Evolutionary conservation across 2,113 vertebrate genomes (phyloP), one percentile per base, ranked within the genome.

Genomic region (Gallinago undulata): DNA sequence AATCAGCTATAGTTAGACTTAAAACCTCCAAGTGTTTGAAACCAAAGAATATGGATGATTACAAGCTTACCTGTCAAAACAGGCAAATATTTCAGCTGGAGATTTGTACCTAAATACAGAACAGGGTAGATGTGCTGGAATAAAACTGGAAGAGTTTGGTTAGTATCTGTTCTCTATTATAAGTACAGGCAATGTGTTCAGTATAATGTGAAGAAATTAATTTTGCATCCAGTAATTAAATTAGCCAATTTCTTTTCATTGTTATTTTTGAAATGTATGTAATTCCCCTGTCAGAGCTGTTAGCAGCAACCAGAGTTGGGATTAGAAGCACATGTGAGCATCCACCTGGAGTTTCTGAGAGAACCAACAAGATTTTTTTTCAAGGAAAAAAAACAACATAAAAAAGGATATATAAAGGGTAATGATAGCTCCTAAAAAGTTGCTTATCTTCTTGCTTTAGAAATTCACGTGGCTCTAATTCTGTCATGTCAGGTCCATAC

Each of bases 341-440:
- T 48, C n/a, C 11, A 59, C 25, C 25, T 60, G 33, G 19, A 69
- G 5, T 43, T 91, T 83, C 55, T 70, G 55, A 80, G 19, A 63
- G 19, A 76, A 87, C 7, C n/a, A 73, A 22, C 7, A 39, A 30
- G 27, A 87, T 14, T 60, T 60, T 15, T 79, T 87, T 76, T 62
- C 13, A 31, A 76, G 17, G 47, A 5, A 47, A 10, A 87, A 79
- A 64, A 22, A 2, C 1, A 0, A 1, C 33, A 64, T 59, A 27
- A 75, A 63, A 39, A 59, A 59, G 21, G 13, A 8, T 59, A 23
- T 15, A 41, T n/a, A 47, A 69, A 84, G 4, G 3, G 8, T 67
- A n/a, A 27, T 45, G 5, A 9, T 39, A 11, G 30, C 5, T 67
- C 43, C 74, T 88, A 16, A 24, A 59, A 83, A 70, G 17, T 33